phyloP scores from a whole-genome alignment of 2,113 vertebrate species.

The Catharus bicknelli region DNA sequence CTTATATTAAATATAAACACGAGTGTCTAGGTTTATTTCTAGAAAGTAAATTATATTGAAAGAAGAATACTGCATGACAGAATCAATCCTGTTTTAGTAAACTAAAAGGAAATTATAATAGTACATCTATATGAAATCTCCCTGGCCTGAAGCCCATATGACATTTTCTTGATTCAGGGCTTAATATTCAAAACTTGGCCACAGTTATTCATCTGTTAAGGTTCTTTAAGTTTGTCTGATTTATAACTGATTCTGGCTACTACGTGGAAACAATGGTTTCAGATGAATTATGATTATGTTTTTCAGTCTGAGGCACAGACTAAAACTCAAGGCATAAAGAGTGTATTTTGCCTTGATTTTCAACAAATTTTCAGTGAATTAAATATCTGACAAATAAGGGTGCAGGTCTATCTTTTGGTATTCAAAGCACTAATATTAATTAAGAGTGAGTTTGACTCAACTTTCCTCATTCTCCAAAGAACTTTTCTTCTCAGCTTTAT shows the following conservation, averaged over 20 bases:
- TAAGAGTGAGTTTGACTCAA: not conserved
- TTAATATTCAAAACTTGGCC: not conserved
- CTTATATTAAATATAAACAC: not conserved
- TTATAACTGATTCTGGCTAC: not conserved
- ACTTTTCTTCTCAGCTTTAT: not conserved
- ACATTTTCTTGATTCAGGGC: slow-evolving; percentile 1
- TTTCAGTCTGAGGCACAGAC: not conserved
- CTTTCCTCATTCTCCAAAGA: not conserved
- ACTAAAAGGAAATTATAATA: not conserved
- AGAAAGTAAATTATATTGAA: not conserved
- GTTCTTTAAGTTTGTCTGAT: not conserved
- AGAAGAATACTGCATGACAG: not conserved
- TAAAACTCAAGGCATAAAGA: not conserved
- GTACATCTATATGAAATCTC: not conserved
- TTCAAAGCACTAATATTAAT: not conserved
- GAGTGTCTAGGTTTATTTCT: not conserved
- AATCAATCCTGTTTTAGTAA: not conserved
- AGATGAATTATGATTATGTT: not conserved
- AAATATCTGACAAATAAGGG: not conserved
- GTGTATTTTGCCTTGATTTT: not conserved
- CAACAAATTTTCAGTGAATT: not conserved
- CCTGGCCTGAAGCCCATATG: not conserved
- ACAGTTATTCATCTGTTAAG: not conserved
- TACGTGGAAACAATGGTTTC: not conserved
- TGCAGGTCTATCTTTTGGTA: not conserved